Conservation (phyloP, 2,888 invertebrate species). For the Dyspetes luteomarginatus region DNA sequence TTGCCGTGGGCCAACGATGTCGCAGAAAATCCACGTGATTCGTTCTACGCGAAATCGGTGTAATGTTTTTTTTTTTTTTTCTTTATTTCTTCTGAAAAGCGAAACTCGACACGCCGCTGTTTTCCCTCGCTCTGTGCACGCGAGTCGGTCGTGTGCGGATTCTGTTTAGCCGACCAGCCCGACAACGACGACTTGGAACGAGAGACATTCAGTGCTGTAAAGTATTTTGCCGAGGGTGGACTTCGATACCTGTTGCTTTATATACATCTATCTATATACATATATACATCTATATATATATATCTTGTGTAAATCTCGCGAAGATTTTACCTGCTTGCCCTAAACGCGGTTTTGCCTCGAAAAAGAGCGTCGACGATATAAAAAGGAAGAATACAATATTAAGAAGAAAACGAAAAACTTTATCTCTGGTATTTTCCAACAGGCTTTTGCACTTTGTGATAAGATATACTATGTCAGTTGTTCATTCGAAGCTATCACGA, state of each 20-base stretch:
- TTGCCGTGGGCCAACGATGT: not conserved
- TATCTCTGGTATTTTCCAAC: too few relatives aligned
- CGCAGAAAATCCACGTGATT: constrained; percentile 3
- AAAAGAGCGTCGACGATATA: too few relatives aligned
- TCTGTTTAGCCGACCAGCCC: not conserved
- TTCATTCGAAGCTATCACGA: constrained; percentile 12
- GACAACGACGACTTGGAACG: constrained; percentile 5
- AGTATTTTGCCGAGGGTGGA: constrained; percentile 55
- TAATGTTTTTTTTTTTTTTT: not conserved
- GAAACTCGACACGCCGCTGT: constrained; percentile 53
- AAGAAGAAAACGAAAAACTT: too few relatives aligned
- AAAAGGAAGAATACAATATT: too few relatives aligned
- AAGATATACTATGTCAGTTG: constrained; percentile 38
- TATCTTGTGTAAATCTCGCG: too few relatives aligned
- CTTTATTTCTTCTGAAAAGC: constrained; percentile 41
- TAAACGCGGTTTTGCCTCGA: too few relatives aligned
- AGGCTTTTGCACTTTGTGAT: constrained; percentile 31
- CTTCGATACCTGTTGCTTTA: too few relatives aligned
- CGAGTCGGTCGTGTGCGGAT: constrained; percentile 21
- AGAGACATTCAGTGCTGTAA: constrained; percentile 45
- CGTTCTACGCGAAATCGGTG: not conserved
- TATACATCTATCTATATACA: too few relatives aligned
- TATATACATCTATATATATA: too few relatives aligned
- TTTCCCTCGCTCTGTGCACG: constrained; percentile 36
- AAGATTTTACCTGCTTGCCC: too few relatives aligned